A percentile compares a stretch with the other conserved stretches of the same genome.
phyloP scores from a whole-genome alignment of 2,888 invertebrate genomes.

The Latrodectus hesperus region DNA sequence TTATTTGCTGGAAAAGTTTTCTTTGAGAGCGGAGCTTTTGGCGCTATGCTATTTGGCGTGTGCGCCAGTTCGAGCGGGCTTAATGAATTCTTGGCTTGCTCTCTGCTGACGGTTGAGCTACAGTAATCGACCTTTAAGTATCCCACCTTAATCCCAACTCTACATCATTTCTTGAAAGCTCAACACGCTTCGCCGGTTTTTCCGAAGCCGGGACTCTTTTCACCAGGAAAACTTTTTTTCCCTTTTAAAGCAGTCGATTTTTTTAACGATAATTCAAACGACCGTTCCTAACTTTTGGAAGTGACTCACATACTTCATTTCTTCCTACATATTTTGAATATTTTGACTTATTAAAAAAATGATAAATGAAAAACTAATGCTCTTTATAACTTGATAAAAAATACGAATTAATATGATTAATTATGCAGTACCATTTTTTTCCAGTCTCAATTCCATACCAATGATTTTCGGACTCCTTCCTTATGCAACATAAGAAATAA shows the following conservation, averaged over 20 bases:
- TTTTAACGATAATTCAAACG: slow-evolving; percentile 19
- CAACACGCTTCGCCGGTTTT: slow-evolving; percentile 52
- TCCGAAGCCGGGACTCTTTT: slow-evolving; percentile 40
- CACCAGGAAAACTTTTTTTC: slow-evolving; percentile 27
- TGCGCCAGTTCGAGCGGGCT: slow-evolving; percentile 45
- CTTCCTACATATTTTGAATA: slow-evolving; percentile 59
- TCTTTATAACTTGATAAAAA: slow-evolving; percentile 56
- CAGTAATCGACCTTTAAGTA: slow-evolving; percentile 66
- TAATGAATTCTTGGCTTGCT: slow-evolving; percentile 59
- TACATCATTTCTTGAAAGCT: slow-evolving; percentile 65
- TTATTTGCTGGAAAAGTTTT: slow-evolving; percentile 46
- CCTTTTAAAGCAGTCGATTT: not conserved
- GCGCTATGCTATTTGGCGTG: slow-evolving; percentile 49
- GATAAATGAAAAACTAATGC: slow-evolving; percentile 67
- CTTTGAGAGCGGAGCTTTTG: slow-evolving; percentile 51
- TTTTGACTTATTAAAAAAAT: slow-evolving; percentile 66
- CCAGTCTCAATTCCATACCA: slow-evolving; percentile 24
- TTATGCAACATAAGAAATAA: slow-evolving; percentile 48
- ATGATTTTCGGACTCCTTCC: slow-evolving; percentile 41
- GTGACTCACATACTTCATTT: slow-evolving; percentile 66
- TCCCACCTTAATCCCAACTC: slow-evolving; percentile 62
- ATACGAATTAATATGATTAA: slow-evolving; percentile 65
- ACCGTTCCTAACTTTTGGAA: slow-evolving; percentile 64
- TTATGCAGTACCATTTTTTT: slow-evolving; percentile 43
- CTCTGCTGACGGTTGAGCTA: slow-evolving; percentile 31